A percentile compares a stretch with the other conserved stretches of the same genome.
Evolutionary conservation across 2,797 vertebrate genomes (phyloP).

Genomic region (Vireo griseus): DNA sequence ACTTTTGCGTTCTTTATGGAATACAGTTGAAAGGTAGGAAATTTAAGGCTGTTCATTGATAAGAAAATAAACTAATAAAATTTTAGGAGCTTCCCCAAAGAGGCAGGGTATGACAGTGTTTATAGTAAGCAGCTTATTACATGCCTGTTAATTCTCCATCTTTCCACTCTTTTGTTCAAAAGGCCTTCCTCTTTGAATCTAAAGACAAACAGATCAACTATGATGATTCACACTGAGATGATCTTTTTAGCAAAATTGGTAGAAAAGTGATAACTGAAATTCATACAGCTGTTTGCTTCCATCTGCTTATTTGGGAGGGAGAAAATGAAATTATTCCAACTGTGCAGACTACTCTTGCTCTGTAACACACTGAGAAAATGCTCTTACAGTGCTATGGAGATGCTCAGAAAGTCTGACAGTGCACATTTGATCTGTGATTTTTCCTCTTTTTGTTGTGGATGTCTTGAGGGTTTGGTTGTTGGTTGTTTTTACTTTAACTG

Average conservation of each 20-base stretch:
- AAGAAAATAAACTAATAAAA: constrained; percentile 76
- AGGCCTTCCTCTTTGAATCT: background rate
- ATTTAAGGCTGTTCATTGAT: constrained; percentile 68
- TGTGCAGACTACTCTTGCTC: background rate
- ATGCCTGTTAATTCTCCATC: constrained; percentile 60
- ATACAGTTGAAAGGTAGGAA: constrained; percentile 76
- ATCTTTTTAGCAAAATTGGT: background rate
- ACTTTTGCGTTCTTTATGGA: constrained; percentile 75
- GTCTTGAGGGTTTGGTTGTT: background rate
- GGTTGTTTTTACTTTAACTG: background rate
- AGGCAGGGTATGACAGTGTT: constrained; percentile 53
- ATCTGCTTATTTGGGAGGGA: background rate
- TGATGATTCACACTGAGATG: background rate
- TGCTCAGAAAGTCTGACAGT: background rate
- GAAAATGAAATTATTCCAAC: background rate
- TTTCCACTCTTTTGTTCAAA: constrained; percentile 4
- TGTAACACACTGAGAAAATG: background rate
- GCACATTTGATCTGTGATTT: background rate
- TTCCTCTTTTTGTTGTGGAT: background rate
- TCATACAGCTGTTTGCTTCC: background rate
- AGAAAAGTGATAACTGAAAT: background rate
- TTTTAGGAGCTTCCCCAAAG: constrained; percentile 69
- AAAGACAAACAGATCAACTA: background rate
- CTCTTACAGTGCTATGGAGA: background rate
- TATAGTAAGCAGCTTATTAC: constrained; percentile 64